Evolutionary conservation across 2,113 vertebrate species (phyloP), one percentile per base, ranked within the genome.

Genomic region (Apodemus speciosus): DNA sequence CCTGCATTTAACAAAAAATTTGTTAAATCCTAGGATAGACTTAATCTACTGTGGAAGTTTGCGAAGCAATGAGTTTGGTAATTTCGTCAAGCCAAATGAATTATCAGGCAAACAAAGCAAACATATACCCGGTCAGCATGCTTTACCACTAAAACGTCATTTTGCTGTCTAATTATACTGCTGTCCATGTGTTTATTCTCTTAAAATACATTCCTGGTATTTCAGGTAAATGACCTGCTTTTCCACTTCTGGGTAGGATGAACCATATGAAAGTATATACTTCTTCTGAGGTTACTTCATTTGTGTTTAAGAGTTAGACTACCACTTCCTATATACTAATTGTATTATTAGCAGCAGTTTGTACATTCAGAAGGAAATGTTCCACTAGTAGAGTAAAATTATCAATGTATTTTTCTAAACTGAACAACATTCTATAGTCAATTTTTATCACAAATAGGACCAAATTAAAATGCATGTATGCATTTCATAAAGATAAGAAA

Each of bases 131-230:
- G 18, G 75, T 58, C 27, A 91, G n/a, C 9, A 80, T 91, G 71
- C 89, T 91, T 92, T 90, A 66, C 35, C 80, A 72, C 53, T 40
- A 53, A 95, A 93, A 88, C 90, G 27, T 79, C 23, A 87, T 80
- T 94, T 64, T 76, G 64, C 43, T 73, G 40, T 80, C 27, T 77
- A 93, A 89, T 15, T 56, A 60, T 80, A 49, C 6, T 71, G 32
- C 16, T 71, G 49, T 60, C 62, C 2, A 88, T 76, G 8, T 94
- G 80, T 60, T 86, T 93, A 30, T 85, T 87, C 73, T 88, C 43
- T 89, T 92, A 83, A 95, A 91, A 94, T 51, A n/a, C 84, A 10
- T 94, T 93, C 62, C 43, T 73, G 49, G 20, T 84, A 93, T 80
- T 87, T 89, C 87, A 83, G 25, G 10, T 90, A 49, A 90, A 40